Conservation (phyloP, 2,888 invertebrate species). For the Polyploca ridens region DNA sequence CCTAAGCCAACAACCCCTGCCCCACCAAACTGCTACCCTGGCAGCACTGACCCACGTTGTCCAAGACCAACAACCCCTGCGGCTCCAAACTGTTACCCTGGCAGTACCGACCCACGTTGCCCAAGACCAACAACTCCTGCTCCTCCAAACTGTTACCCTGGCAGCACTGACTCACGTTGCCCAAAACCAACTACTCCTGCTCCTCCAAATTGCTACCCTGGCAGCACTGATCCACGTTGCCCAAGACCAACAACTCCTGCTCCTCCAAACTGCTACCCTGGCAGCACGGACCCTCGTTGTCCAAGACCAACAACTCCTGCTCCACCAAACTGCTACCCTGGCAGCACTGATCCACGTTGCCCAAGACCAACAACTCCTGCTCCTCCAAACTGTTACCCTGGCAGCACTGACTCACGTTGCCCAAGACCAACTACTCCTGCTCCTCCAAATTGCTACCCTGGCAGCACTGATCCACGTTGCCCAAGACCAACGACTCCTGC, state of each 20-base stretch:
- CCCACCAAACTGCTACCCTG: conserved; percentile 58
- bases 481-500: conserved; percentile 38
- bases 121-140: conserved; percentile 44
- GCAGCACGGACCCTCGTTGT: conserved; percentile 43
- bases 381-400: conserved; percentile 44
- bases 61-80: conserved; percentile 43
- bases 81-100: conserved; percentile 39
- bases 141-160: conserved; percentile 34
- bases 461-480: conserved; percentile 48
- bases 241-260: conserved; percentile 40
- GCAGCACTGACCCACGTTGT: conserved; percentile 61
- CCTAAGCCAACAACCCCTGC: conserved; percentile 45
- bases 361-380: conserved; percentile 50
- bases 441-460: conserved; percentile 50
- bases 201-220: conserved; percentile 47
- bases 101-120: conserved; percentile 52
- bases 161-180: conserved; percentile 32
- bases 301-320: conserved; percentile 45
- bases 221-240: conserved; percentile 42
- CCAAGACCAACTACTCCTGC: conserved; percentile 43
- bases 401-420: conserved; percentile 49
- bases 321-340: conserved; percentile 48
- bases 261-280: conserved; percentile 49
- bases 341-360: conserved; percentile 57
- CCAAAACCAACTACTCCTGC: conserved; percentile 38